Base-by-base conservation (phyloP, 2,113 vertebrate genomes). In the Mus musculus region DNA sequence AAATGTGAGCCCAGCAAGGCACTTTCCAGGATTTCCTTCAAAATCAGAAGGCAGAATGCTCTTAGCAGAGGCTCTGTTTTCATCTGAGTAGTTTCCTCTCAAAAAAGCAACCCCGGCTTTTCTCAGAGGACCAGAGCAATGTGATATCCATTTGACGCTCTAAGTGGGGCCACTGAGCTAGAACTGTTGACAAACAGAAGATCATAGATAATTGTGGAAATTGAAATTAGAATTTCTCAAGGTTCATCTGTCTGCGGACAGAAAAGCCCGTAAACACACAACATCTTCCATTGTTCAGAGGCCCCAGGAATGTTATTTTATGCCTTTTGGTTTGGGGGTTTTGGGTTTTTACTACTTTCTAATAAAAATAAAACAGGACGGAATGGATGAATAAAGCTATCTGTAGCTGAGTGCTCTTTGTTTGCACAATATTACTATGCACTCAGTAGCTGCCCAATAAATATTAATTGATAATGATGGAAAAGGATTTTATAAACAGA, bases 1-100 rank as follows among this genome's bases (percentile, higher is more conserved):
- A 97, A 97, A 97, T 97, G 52, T 94, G 96, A 98, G 91, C 59
- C 96, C 91, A 96, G 93, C 54, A 95, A 97, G 93, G 77, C 46
- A 97, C 94, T 98, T 98, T 97, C 97, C 97, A 97, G 97, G 96
- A 97, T 97, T 98, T 96, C 96, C 96, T 98, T 97, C 94, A 97
- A 95, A 96, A 96, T 96, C 82, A 96, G 96, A 97, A 88, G 89
- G 94, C 95, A 96, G 96, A 81, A 85, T 13, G 30, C 77, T 91
- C 91, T 96, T 87, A 95, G 94, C 39, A 85, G 71, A 97, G 81
- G 95, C 93, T 96, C 96, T 97, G 92, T 95, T 97, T 97, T 95
- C 72, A 94, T 89, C 95, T 17, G 7, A 92, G 61, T 72, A 80
- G 86, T 89, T 96, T 90, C 84, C 59, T 95, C 92, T 94, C 72